Evolutionary conservation across 1,140 invertebrate genomes (phyloP).

Genomic region (Planococcus citri): DNA sequence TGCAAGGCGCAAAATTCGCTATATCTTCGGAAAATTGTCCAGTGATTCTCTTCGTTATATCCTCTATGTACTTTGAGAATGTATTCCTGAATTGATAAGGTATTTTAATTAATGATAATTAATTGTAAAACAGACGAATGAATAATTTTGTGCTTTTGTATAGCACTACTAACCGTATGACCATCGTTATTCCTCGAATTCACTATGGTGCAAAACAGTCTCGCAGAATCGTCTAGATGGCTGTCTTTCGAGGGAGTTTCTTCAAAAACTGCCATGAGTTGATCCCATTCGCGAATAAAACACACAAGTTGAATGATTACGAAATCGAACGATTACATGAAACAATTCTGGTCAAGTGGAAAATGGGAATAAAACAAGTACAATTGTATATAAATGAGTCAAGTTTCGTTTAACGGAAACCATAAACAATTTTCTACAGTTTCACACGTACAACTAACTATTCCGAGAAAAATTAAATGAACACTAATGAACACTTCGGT

Average conservation of each 20-base stretch:
- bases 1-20: constrained; percentile 9
- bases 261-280: constrained; percentile 13
- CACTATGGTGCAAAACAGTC: not conserved
- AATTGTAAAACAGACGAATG: not conserved
- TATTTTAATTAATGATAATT: no score
- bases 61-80: constrained; percentile 9
- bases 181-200: not conserved
- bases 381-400: no score
- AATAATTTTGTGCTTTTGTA: not conserved
- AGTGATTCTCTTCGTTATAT: not conserved
- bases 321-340: no score
- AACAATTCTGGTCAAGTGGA: no score
- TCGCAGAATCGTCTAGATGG: not conserved
- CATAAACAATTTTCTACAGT: no score
- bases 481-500: no score
- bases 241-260: not conserved
- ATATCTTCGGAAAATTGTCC: constrained; percentile 1
- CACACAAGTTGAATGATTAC: no score
- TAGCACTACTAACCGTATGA: not conserved
- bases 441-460: no score
- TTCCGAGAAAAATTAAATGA: no score
- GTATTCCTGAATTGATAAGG: not conserved
- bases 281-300: not conserved
- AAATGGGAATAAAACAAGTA: no score
- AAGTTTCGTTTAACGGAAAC: no score